phyloP scores from a whole-genome alignment of 2,888 invertebrate species.

The Altica lythri region DNA sequence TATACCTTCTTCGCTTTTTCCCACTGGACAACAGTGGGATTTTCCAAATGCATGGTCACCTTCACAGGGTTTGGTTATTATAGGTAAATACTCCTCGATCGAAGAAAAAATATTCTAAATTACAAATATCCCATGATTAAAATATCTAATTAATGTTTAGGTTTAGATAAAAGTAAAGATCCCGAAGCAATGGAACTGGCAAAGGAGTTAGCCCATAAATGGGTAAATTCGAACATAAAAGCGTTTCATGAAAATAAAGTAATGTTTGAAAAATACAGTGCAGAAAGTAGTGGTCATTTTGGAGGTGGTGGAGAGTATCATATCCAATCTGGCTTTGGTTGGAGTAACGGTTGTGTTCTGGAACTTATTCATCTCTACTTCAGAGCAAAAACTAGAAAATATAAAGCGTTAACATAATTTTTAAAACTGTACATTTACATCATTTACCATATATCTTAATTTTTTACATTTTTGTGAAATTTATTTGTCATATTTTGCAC shows the following conservation, averaged over 20 bases:
- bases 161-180: slow-evolving; percentile 62
- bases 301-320: slow-evolving; percentile 78
- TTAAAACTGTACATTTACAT: too few relatives aligned
- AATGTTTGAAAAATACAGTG: slow-evolving; percentile 79
- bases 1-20: slow-evolving; percentile 66
- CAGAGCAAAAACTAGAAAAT: slow-evolving; percentile 38
- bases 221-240: slow-evolving; percentile 70
- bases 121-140: too few relatives aligned
- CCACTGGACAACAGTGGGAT: slow-evolving; percentile 76
- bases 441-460: too few relatives aligned
- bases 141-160: too few relatives aligned
- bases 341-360: slow-evolving; percentile 51
- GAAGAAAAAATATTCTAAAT: too few relatives aligned
- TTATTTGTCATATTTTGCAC: too few relatives aligned
- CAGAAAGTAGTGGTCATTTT: slow-evolving; percentile 64
- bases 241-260: slow-evolving; percentile 64
- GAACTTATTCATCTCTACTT: slow-evolving; percentile 63
- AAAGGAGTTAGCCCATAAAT: slow-evolving; percentile 67
- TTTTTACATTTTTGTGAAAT: too few relatives aligned
- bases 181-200: slow-evolving; percentile 62
- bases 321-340: slow-evolving; percentile 52
- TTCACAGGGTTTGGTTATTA: slow-evolving; percentile 73
- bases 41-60: slow-evolving; percentile 88
- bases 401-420: too few relatives aligned
- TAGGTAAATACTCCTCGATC: too few relatives aligned